Base-by-base conservation (phyloP, 1,140 invertebrate species). In the Streblospio benedicti region DNA sequence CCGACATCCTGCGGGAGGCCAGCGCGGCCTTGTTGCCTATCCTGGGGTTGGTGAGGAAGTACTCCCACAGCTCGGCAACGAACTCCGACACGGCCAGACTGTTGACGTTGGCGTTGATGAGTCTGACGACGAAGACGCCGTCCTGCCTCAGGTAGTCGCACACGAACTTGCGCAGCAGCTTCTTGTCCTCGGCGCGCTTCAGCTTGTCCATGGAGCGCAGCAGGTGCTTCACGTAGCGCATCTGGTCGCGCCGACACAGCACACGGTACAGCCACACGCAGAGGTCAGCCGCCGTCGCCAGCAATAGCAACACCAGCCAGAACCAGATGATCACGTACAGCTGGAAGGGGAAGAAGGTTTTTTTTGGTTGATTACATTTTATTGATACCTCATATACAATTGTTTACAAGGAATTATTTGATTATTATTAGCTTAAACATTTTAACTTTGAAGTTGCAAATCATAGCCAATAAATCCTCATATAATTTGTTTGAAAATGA, bases 271-370 rank as follows among this genome's bases (percentile, higher is more conserved):
- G n/a, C 35, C 35, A 38, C 9, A 38, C 35, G 35, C 9, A 9
- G 9, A 38, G 9, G 58, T 69, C 72, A 58, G 79, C 75, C 52
- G 76, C 68, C 14, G 79, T 77, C 23, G 79, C 70, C 18, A 77
- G 63, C 38, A 77, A 72, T 12, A 81, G 76, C 66, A 82, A 79
- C 14, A 82, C 76, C 41, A 80, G 76, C 81, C 81, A 82, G 65
- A 82, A 81, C 80, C 81, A 82, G 41, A 82, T 64, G 60, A 82
- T 80, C 51, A 82, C 75, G 65, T 81, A 82, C 20, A 82, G 80
- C 67, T 82, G 51, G 75, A 73, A 57, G 80, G n/a, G n/a, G n/a
- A n/a, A n/a, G n/a, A n/a, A n/a, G n/a, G n/a, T n/a, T n/a, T n/a
- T n/a, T n/a, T n/a, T n/a, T n/a, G n/a, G n/a, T n/a, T n/a, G n/a